Conservation (phyloP, 2,797 vertebrate genomes). For the Alcedo atthis region DNA sequence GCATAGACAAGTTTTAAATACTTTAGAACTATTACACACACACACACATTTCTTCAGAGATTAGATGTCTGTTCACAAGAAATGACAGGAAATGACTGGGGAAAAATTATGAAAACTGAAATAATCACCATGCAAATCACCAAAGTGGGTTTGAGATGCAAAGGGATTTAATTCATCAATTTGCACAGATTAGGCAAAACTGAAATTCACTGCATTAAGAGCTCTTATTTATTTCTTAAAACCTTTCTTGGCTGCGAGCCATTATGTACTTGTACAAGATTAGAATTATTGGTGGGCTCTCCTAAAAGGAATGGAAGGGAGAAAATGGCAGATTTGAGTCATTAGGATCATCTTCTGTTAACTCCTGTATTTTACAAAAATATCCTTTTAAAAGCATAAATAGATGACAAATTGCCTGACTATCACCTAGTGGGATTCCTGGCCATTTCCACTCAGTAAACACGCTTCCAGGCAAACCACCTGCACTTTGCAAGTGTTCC, state of each 20-base stretch:
- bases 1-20: not conserved
- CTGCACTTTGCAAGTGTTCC: not conserved
- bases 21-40: not conserved
- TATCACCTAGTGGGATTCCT: not conserved
- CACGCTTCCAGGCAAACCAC: not conserved
- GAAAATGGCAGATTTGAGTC: conserved; percentile 53
- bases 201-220: conserved; percentile 72
- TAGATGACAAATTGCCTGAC: conserved; percentile 48
- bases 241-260: conserved; percentile 70
- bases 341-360: conserved; percentile 58
- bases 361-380: conserved; percentile 57
- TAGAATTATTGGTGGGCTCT: conserved; percentile 64
- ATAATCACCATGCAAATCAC: conserved; percentile 69
- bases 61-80: not conserved
- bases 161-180: conserved; percentile 74
- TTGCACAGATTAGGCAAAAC: conserved; percentile 72
- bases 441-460: not conserved
- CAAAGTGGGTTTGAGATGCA: conserved; percentile 70
- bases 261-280: conserved; percentile 69
- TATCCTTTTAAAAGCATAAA: conserved; percentile 51
- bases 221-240: conserved; percentile 76
- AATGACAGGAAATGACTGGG: conserved; percentile 52
- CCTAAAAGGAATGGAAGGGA: conserved; percentile 46
- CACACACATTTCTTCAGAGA: conserved; percentile 1
- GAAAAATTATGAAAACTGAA: conserved; percentile 62